Evolutionary conservation across 30 jellyfish, hydroid and myxozoan genomes (phyloP), one percentile per base, ranked within the genome.

Genomic region (Hydractinia echinata): DNA sequence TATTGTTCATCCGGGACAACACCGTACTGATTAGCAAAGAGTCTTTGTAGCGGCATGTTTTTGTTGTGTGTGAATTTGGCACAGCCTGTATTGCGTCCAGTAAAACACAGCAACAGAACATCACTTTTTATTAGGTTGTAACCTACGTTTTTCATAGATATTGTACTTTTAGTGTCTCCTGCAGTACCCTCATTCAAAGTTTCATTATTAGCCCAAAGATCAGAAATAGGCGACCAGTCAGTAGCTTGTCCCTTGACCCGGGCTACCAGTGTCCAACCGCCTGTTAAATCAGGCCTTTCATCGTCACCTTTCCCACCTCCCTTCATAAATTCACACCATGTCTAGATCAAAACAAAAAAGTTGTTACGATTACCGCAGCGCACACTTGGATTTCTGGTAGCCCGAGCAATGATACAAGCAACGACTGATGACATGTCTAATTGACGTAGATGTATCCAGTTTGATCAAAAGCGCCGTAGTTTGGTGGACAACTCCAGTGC

Each of bases 191-290:
- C 99, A 80, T 87, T 88, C 67, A 93, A 82, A 4, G 97, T 87
- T 19, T 74, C 83, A 69, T 93, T 85, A 48, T 87, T 82, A 51
- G 89, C 92, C 99, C 99, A 93, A 83, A 83, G 83, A 53, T 93
- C 95, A 54, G 99, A 93, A 52, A 93, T 76, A 54, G 99, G 99
- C 44, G 99, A 93, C 99, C 99, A 93, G 73, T 93, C 99, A 15
- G 97, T 93, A 52, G 81, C 95, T 81, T 83, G 95, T 30, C 99
- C 99, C 74, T 93, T 88, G 73, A 88, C 90, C 76, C 99, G 96
- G 95, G 99, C 99, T 84, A 93, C 96, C 84, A 93, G 99, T 83
- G 99, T 93, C 99, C 99, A 93, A 76, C 99, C 99, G 79, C 99
- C 99, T 74, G 96, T 90, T 49, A 84, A 84, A 18, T 88, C 89